Evolutionary conservation across 2,113 vertebrate species (phyloP).

Genomic region (Rhinichthys klamathensis): DNA sequence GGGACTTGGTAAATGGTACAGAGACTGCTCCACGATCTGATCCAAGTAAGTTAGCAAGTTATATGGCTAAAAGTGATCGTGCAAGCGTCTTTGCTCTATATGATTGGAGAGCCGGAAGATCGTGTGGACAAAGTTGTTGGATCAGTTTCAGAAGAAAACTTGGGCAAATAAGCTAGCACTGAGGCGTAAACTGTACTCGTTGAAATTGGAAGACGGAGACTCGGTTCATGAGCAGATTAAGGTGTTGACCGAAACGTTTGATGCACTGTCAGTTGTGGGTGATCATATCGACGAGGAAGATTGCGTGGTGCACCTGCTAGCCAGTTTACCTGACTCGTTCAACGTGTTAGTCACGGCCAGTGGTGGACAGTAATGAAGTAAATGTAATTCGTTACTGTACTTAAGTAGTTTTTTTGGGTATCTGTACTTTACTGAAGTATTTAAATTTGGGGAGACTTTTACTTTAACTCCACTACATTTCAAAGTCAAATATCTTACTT

Average conservation of each 20-base stretch:
- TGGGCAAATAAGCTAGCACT: constrained; percentile 2
- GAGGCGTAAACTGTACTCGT: background rate
- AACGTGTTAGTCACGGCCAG: background rate
- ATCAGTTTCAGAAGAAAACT: constrained; percentile 1
- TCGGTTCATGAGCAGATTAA: background rate
- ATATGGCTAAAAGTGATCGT: background rate
- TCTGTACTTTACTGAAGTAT: no score
- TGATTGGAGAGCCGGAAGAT: constrained; percentile 1
- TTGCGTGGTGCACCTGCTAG: background rate
- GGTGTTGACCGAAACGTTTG: background rate
- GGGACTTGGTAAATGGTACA: background rate
- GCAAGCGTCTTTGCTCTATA: background rate
- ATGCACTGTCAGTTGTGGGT: background rate
- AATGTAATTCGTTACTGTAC: no score
- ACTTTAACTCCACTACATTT: no score
- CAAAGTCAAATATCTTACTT: no score
- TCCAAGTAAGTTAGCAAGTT: background rate
- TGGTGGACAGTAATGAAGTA: no score
- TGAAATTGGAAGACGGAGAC: background rate
- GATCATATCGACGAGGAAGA: background rate
- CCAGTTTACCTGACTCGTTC: background rate
- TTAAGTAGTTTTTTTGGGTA: no score
- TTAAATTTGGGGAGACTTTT: no score
- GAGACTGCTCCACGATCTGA: background rate
- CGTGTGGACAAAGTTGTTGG: background rate